Base-by-base conservation (phyloP, 2,113 vertebrate species). In the Casuarius casuarius region DNA sequence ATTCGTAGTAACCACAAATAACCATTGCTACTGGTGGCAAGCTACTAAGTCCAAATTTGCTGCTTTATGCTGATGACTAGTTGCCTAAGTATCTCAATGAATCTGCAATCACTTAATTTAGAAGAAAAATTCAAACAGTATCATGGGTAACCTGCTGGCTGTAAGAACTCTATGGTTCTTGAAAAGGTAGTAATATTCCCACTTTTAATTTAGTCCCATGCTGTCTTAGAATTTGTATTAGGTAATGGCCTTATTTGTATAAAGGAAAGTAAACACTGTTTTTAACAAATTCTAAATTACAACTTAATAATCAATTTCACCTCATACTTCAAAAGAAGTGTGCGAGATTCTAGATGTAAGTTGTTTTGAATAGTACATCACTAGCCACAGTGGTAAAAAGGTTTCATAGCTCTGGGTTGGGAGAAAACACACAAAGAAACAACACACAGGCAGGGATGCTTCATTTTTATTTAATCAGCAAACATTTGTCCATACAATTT, bases 391-490 rank as follows among this genome's bases (percentile, higher is more conserved):
- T 10, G 49, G 13, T 38, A 58, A 73, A 70, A 83, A 14, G 9
- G 15, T 81, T 90, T 75, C 35, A 63, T 5, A 83, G 22, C 31
- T 56, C 58, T 44, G 42, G 38, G 19, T 1, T 79, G 33, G 13
- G 33, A 92, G 62, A 90, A 82, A 91, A 94, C 62, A 84, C 40
- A 59, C 12, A 71, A 66, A 88, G 40, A 49, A 90, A 90, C 17
- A 84, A 15, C 33, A 87, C 63, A 66, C 87, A 54, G 75, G 68
- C 44, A 95, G 44, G 62, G 29, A 29, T 85, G 80, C 81, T 96
- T 85, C 40, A 73, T 54, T 95, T 96, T 97, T 96, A 97, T 97
- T 97, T 89, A 92, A n/a, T 94, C 56, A 58, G 52, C 59, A 84
- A 96, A 84, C 48, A 88, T 62, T 58, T 88, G 82, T 42, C 63